Evolutionary conservation across 1,140 invertebrate genomes (phyloP), one percentile per base, ranked within the genome.

Genomic region (Chrysomallon squamiferum): DNA sequence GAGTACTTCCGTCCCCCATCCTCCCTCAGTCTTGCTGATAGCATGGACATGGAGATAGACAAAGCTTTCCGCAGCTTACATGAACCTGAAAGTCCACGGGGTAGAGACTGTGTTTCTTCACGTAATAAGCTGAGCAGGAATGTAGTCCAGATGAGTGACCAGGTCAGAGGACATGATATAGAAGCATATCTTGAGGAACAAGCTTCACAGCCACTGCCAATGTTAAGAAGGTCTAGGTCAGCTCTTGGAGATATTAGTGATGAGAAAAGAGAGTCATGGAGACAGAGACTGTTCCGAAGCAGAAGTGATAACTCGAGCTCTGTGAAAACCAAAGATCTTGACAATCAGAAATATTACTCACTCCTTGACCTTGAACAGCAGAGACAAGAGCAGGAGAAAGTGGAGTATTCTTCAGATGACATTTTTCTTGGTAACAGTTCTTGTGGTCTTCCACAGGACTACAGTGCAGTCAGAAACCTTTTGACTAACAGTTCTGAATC

Each of bases 41-140:
- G 72, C 52, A 61, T 74, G 20, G 69, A 66, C 27, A 66, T 65
- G 9, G 72, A 74, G 52, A 33, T 74, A 33, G 66, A 69, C 27
- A 68, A 65, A 45, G 69, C 56, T 2, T 74, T 74, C 41, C 62
- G 62, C 32, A 60, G 57, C 38, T 38, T 66, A 58, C 64, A 47
- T 38, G 35, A 38, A 5, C n/a, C n/a, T n/a, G n/a, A n/a, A n/a
- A n/a, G n/a, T n/a, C 22, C 30, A 59, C 9, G 49, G 57, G 33
- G 27, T 25, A 22, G 2, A 41, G 58, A 25, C 41, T 20, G 20
- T 27, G 13, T 22, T 41, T 32, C 52, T 49, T 38, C 30, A 20
- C 13, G 15, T 35, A 45, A 52, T 9, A n/a, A 22, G 22, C 22
- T n/a, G 35, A 45, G 35, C 7, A 33, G 30, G 13, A 35, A 22